A percentile compares a stretch with the other conserved stretches of the same genome.
Conservation (phyloP, 2,888 invertebrate genomes). For the Xylota segnis region DNA sequence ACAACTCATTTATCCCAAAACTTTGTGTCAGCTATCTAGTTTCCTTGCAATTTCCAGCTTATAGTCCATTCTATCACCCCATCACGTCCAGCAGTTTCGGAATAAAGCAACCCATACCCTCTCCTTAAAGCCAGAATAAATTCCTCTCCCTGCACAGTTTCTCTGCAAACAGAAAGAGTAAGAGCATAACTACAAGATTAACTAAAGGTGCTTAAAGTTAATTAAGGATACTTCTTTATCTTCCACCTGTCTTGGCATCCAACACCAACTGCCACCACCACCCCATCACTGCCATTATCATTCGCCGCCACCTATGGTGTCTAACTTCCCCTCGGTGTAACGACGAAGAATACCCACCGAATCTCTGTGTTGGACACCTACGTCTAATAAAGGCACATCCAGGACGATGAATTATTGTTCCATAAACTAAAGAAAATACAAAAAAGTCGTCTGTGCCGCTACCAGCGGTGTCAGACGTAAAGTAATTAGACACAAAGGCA, state of each 20-base stretch:
- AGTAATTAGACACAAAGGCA: slow-evolving; percentile 41
- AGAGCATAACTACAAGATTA: slow-evolving; percentile 52
- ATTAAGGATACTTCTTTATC: slow-evolving; percentile 63
- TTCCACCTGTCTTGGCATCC: slow-evolving; percentile 49
- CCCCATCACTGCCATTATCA: not conserved
- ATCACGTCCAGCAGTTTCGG: not conserved
- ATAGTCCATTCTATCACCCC: not conserved
- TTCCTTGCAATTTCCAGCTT: not conserved
- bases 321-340: slow-evolving; percentile 30
- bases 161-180: slow-evolving; percentile 6
- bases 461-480: slow-evolving; percentile 13
- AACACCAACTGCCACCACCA: slow-evolving; percentile 23
- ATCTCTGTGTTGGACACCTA: slow-evolving; percentile 40
- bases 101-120: not conserved
- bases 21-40: not conserved
- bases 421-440: slow-evolving; percentile 13
- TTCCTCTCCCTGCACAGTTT: not conserved
- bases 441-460: not conserved
- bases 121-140: not conserved
- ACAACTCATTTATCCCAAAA: not conserved
- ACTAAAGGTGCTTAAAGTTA: slow-evolving; percentile 63
- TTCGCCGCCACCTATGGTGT: slow-evolving; percentile 54
- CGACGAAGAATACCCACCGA: slow-evolving; percentile 16
- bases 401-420: slow-evolving; percentile 35
- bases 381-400: slow-evolving; percentile 26